Percentiles rank a stretch among this genome's conserved stretches.
phyloP scores from a whole-genome alignment of 2,888 invertebrate genomes.

The Polydrusus cervinus region DNA sequence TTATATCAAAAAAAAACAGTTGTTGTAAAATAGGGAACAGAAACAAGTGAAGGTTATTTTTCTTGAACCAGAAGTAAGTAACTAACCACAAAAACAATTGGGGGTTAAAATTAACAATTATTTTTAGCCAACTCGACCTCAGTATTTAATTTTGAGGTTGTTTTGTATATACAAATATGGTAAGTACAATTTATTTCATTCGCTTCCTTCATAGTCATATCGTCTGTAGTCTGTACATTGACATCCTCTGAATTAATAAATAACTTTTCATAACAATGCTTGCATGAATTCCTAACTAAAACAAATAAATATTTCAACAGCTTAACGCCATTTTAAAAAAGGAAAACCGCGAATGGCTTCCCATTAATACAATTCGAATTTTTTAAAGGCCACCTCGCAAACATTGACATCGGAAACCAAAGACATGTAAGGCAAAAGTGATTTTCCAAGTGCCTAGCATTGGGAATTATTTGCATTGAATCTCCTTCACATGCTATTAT shows the following conservation, averaged over 20 bases:
- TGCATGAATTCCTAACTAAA: not conserved
- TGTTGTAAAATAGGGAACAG: not conserved
- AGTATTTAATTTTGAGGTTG: no score
- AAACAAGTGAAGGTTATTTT: not conserved
- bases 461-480: no score
- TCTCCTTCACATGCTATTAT: no score
- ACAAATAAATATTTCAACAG: slow-evolving; percentile 11
- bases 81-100: no score
- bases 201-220: not conserved
- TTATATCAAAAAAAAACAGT: no score
- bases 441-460: no score
- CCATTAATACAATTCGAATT: not conserved
- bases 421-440: no score
- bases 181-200: not conserved
- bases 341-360: slow-evolving; percentile 10
- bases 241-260: not conserved
- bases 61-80: not conserved
- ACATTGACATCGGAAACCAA: no score
- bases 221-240: not conserved
- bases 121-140: no score
- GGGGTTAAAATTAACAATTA: no score
- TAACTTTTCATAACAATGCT: not conserved
- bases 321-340: not conserved
- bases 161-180: no score
- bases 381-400: not conserved